These are phyloP conservation scores for Neuroterus valhalla DNA, from an alignment of 1,140 invertebrate genomes.

Conservation along the genomic window DNA sequence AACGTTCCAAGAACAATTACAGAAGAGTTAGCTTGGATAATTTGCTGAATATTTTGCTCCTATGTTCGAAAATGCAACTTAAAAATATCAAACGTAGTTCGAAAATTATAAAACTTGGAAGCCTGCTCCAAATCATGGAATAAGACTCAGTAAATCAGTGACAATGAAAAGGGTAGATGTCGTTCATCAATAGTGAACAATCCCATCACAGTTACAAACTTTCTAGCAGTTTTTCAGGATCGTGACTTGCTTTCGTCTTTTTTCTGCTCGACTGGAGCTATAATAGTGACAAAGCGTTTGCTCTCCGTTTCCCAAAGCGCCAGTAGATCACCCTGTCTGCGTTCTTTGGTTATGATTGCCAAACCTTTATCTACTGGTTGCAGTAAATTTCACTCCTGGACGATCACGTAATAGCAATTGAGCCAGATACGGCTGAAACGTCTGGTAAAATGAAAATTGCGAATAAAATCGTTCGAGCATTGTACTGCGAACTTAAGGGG, in stretches of 20 bases:
- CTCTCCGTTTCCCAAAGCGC: slow-evolving; percentile 7
- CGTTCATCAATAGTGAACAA: too few species aligned
- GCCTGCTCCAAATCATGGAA: too few species aligned
- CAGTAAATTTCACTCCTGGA: slow-evolving; percentile 14
- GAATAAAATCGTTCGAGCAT: neutral
- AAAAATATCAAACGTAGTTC: too few species aligned
- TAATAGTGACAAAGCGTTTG: slow-evolving; percentile 14
- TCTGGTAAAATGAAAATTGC: slow-evolving; percentile 17
- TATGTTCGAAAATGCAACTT: too few species aligned
- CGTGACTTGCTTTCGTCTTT: neutral
- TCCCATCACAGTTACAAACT: too few species aligned
- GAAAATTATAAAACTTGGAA: too few species aligned
- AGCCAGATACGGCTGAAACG: neutral
- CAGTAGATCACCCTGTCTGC: slow-evolving; percentile 1
- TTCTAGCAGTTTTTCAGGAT: neutral
- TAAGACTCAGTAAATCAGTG: too few species aligned
- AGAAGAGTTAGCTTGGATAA: too few species aligned
- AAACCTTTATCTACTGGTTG: slow-evolving; percentile 25
- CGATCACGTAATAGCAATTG: slow-evolving; percentile 15
- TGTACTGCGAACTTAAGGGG: neutral
- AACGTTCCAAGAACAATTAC: too few species aligned
- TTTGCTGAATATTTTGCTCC: too few species aligned
- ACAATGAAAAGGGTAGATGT: too few species aligned
- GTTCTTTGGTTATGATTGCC: slow-evolving; percentile 20
- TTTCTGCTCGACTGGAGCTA: neutral